Base-by-base conservation (phyloP, 2,888 invertebrate species). In the Drosophila setosimentum region DNA sequence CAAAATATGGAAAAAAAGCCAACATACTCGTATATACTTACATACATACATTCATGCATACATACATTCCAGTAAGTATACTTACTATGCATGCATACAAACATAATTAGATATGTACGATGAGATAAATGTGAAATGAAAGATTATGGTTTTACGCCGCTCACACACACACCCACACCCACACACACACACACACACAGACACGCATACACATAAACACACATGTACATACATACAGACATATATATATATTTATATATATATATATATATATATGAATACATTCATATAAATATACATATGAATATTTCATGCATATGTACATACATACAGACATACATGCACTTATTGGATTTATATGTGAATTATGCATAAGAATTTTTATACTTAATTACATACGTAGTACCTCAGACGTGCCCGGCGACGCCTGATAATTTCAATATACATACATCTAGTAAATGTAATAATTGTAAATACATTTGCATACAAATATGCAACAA, bases 351-450 rank as follows among this genome's bases (percentile, higher is more conserved):
- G 51, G 55, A 77, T 67, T 58, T 75, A 76, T 53, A 75, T 80
- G 80, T 78, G 80, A 76, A 67, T 53, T 75, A 78, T 64, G 30
- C 24, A 0, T 78, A 76, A 76, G 49, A 68, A 54, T 76, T 78
- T 77, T 78, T 67, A 78, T 78, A 78, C 80, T 50, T 60, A 66
- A 73, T 68, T 54, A 60, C 58, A 68, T 70, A 79, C 53, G 33
- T 55, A 76, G 77, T 77, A 77, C 76, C 80, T 77, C 77, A 70
- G 80, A 65, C 79, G 75, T 78, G 54, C 49, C 55, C 59, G 74
- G 50, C 70, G 76, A 79, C 85, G 87, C 72, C 82, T 87, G 82
- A 87, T 73, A 32, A 37, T 75, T 69, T 68, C 64, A 61, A 55
- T 24, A 60, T 57, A 33, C 10, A 48, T 24, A 51, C 33, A 24